Evolutionary conservation across 2,797 vertebrate genomes (phyloP), one percentile per base, ranked within the genome.

Genomic region (Schizopygopsis pylzovi): DNA sequence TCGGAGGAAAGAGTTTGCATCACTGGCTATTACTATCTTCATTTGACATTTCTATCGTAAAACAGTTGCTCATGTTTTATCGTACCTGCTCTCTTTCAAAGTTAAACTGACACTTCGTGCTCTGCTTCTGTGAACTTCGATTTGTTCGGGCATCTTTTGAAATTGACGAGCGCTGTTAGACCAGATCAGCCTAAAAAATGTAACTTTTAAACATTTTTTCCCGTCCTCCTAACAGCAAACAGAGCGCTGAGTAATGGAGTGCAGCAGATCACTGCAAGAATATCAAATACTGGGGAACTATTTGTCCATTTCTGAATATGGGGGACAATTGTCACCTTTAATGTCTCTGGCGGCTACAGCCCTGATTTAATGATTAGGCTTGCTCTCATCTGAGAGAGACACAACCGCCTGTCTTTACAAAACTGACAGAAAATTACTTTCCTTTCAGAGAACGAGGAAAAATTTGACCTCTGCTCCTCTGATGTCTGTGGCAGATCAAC

Each of bases 391-490:
- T 52, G 81, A 39, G 37, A 67, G 59, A 90, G 88, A 52, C 82
- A 89, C 54, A n/a, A 75, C 86, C 75, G 83, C 90, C 88, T 86
- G 91, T 91, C 90, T 87, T 92, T 86, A 91, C 91, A 93, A 93
- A 94, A 90, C 92, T 89, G 91, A 91, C 43, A 87, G 92, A 92
- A 93, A 95, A 95, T 94, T 92, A 91, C 92, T 93, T 93, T 94
- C 88, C 89, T 92, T 93, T 94, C 91, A 92, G 88, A 90, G 86
- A 54, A 72, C 25, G 54, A 84, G 80, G 4, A 61, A 73, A 90
- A 89, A 91, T 90, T 87, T 93, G 91, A 94, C 93, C 89, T 86
- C 90, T 83, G 89, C 90, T 91, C 90, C 88, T 87, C 87, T 85
- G 89, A 90, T 90, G 92, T 90, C 91, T 88, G 83, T 87, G 87